Conservation (phyloP, 1,140 invertebrate species). For the Antheraea mylitta region DNA sequence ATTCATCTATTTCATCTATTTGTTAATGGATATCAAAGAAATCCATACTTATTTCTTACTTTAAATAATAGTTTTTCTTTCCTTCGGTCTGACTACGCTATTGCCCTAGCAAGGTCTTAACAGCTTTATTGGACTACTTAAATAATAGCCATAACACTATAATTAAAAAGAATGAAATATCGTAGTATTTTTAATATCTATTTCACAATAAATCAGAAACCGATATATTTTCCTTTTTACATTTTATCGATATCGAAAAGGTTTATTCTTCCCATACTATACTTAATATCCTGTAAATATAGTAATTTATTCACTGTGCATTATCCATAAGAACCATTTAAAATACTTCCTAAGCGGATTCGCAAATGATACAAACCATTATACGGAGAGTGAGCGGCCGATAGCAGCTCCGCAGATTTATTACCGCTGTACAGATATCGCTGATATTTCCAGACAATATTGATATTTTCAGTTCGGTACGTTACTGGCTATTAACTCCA, state of each 20-base stretch:
- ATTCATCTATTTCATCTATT: too few species aligned
- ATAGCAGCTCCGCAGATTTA: constrained; percentile 73
- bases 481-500: constrained; percentile 59
- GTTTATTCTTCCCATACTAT: background rate
- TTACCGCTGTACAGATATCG: constrained; percentile 50
- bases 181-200: too few species aligned
- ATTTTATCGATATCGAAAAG: background rate
- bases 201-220: background rate
- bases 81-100: too few species aligned
- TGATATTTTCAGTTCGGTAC: constrained; percentile 64
- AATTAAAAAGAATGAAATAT: too few species aligned
- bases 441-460: constrained; percentile 65
- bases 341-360: constrained; percentile 67
- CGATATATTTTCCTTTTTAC: background rate
- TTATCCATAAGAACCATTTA: constrained; percentile 4
- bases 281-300: background rate
- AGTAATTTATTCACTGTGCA: background rate
- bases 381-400: constrained; percentile 58
- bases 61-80: too few species aligned
- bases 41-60: too few species aligned
- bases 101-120: too few species aligned
- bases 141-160: too few species aligned
- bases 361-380: constrained; percentile 75
- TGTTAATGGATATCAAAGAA: too few species aligned
- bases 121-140: too few species aligned